Evolutionary conservation across 2,113 vertebrate species (phyloP).

Genomic region (Nannospalax galili): DNA sequence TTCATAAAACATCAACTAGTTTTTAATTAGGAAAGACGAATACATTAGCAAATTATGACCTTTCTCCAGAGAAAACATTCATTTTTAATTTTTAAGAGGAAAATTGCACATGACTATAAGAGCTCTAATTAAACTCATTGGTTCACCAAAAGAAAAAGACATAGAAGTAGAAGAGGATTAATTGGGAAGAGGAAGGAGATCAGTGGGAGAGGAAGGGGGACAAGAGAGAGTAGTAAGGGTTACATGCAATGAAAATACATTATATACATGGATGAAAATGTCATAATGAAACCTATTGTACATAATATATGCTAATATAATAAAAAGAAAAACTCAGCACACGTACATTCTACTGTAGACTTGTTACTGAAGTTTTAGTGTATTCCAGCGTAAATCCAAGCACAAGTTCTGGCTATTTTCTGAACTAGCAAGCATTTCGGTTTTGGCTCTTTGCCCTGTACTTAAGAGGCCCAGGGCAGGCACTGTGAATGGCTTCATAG

Average conservation of each 20-base stretch:
- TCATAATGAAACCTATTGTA: background rate
- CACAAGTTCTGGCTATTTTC: background rate
- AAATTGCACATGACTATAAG: background rate
- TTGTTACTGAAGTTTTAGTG: background rate
- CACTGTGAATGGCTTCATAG: background rate
- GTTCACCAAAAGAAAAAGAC: background rate
- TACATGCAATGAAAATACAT: background rate
- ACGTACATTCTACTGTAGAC: background rate
- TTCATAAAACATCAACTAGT: background rate
- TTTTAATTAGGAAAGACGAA: constrained; percentile 6
- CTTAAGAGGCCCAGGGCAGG: background rate
- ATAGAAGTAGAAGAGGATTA: background rate
- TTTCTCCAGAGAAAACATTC: background rate
- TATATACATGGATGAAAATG: background rate
- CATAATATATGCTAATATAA: background rate
- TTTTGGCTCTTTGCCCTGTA: background rate
- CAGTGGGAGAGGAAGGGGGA: background rate
- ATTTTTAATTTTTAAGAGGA: background rate
- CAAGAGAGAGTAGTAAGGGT: background rate
- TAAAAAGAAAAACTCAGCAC: background rate
- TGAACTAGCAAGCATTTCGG: background rate
- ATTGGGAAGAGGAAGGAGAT: background rate
- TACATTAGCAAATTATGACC: background rate
- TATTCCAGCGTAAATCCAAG: background rate
- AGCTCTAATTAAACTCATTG: background rate